A percentile compares a stretch with the other conserved stretches of the same genome.
Evolutionary conservation across 92 coral and sea anemone genomes (phyloP).

Genomic region (Paramuricea clavata): DNA sequence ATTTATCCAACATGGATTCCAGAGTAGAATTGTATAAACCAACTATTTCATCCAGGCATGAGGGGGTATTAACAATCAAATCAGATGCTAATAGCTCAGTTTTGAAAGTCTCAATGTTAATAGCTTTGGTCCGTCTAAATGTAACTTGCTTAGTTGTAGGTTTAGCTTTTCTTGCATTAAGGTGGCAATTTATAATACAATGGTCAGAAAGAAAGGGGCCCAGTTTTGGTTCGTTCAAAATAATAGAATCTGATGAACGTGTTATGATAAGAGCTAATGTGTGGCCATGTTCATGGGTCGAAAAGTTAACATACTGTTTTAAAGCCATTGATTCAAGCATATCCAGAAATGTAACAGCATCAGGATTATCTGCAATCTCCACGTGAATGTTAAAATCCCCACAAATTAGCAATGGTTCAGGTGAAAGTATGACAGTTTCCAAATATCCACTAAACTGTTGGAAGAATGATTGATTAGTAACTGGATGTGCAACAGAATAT

Average conservation of each 20-base stretch:
- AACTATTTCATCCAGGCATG: slow-evolving; percentile 23
- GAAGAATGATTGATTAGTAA: too few species aligned
- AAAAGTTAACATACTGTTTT: slow-evolving; percentile 7
- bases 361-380: slow-evolving; percentile 15
- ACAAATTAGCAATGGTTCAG: too few species aligned
- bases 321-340: slow-evolving; percentile 49
- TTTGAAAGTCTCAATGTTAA: slow-evolving; percentile 30
- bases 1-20: slow-evolving; percentile 31
- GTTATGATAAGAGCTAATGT: slow-evolving; percentile 38
- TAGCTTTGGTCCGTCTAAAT: slow-evolving; percentile 37
- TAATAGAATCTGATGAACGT: slow-evolving; percentile 29
- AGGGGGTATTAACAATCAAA: slow-evolving; percentile 22
- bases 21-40: slow-evolving; percentile 23
- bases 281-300: slow-evolving; percentile 18
- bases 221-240: slow-evolving; percentile 15
- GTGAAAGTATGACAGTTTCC: too few species aligned
- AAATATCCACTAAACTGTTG: too few species aligned
- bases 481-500: too few species aligned
- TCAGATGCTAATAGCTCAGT: slow-evolving; percentile 15
- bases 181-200: slow-evolving; percentile 33
- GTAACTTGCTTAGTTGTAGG: slow-evolving; percentile 23
- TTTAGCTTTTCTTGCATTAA: slow-evolving; percentile 27
- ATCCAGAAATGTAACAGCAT: slow-evolving; percentile 31
- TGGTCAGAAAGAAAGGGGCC: slow-evolving; percentile 43
- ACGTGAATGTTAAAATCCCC: slow-evolving; percentile 48